Evolutionary conservation across 2,797 vertebrate genomes (phyloP), one percentile per base, ranked within the genome.

Genomic region (Hephaestus fuliginosus): DNA sequence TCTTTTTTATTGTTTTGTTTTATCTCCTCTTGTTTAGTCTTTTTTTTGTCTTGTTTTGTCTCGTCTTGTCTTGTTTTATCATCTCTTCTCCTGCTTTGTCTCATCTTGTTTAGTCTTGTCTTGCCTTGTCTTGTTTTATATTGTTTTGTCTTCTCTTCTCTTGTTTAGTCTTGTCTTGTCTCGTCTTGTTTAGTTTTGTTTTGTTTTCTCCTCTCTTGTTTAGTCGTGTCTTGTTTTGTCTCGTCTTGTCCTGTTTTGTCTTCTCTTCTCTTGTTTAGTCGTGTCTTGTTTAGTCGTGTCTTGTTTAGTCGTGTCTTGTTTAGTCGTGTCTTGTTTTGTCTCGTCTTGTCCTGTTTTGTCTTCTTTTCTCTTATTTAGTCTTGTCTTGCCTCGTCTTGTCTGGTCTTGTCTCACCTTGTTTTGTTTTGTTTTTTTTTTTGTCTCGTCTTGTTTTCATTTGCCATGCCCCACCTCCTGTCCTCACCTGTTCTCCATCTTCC

Each of bases 401-500:
- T 51, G 28, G 5, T 30, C 5, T 22, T 60, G 4, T 17, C 0
- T 30, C 10, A 5, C 20, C 7, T 28, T 46, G 4, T 18, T 14
- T 46, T 22, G 4, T 48, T 2, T 30, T 49, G n/a, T 48, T n/a
- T 8, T 60, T 7, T 33, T 17, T 46, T 41, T 60, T 7, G 20
- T 44, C 4, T 17, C 60, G 0, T 56, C 30, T 56, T 74, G 17
- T 74, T 22, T 55, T 58, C 10, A 51, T 2, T 18, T 57, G 10
- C 5, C 9, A 9, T 17, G 12, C 0, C 13, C 18, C 57, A 2
- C n/a, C 6, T 58, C 39, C 22, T 12, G 25, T 71, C 71, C 53
- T 85, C 22, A 81, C 55, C 36, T 53, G 20, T 22, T 65, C 57
- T 69, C 20, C 60, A 28, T 68, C 55, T 81, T 55, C 55, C 49